These are phyloP conservation scores for Plebejus argus DNA, from an alignment of 2,888 invertebrate genomes.

Conservation along the genomic window DNA sequence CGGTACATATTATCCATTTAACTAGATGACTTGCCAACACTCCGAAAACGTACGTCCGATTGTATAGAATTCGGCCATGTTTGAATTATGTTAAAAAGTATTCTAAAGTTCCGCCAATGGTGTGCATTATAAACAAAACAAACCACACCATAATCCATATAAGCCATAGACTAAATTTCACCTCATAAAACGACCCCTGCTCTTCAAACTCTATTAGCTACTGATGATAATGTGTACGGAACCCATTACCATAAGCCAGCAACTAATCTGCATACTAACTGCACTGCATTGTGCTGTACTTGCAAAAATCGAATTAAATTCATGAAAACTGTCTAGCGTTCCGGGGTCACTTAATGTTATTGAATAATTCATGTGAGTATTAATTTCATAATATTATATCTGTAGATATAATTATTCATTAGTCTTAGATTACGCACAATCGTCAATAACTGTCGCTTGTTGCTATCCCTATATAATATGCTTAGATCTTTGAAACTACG, in stretches of 20 bases:
- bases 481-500: too few relatives aligned
- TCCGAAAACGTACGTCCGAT: too few relatives aligned
- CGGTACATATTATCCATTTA: too few relatives aligned
- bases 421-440: background rate
- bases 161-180: slow-evolving; percentile 10
- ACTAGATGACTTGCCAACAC: too few relatives aligned
- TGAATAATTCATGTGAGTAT: background rate
- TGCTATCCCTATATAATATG: too few relatives aligned
- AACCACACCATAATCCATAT: background rate
- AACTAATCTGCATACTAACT: slow-evolving; percentile 22
- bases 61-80: too few relatives aligned
- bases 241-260: slow-evolving; percentile 15
- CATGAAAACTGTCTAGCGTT: slow-evolving; percentile 18
- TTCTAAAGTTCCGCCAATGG: too few relatives aligned
- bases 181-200: slow-evolving; percentile 12
- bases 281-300: background rate
- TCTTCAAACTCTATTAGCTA: slow-evolving; percentile 21
- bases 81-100: too few relatives aligned
- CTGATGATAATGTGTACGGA: slow-evolving; percentile 17
- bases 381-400: background rate
- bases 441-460: too few relatives aligned
- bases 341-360: slow-evolving; percentile 8
- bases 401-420: background rate
- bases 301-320: slow-evolving; percentile 26
- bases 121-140: background rate